These are phyloP conservation scores for Papilio protenor DNA, from an alignment of 2,888 invertebrate genomes.

Conservation along the genomic window DNA sequence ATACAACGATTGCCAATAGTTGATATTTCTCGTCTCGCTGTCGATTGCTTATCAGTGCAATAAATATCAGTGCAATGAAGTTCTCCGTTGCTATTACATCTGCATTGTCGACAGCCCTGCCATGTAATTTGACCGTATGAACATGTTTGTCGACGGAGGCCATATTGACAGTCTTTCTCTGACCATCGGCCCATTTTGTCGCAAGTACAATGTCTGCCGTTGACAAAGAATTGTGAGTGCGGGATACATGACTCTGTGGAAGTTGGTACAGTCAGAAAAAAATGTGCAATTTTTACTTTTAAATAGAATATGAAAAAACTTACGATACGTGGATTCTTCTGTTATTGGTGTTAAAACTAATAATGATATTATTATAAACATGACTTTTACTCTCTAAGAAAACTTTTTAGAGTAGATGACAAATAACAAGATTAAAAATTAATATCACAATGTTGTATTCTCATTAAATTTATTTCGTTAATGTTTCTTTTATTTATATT, in stretches of 20 bases:
- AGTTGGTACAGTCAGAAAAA: slow-evolving; percentile 12
- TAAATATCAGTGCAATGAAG: slow-evolving; percentile 62
- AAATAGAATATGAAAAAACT: slow-evolving; percentile 51
- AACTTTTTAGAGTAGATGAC: not conserved
- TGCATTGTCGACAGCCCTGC: slow-evolving; percentile 72
- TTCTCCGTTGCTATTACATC: slow-evolving; percentile 68
- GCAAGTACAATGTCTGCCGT: slow-evolving; percentile 67
- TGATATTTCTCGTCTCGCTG: slow-evolving; percentile 36
- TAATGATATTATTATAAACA: slow-evolving; percentile 63
- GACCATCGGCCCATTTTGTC: slow-evolving; percentile 64
- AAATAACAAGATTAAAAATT: slow-evolving; percentile 21
- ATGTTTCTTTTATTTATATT: slow-evolving; percentile 9
- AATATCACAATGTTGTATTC: slow-evolving; percentile 19
- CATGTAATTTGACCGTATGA: slow-evolving; percentile 65
- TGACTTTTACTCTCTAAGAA: slow-evolving; percentile 45
- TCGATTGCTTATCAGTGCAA: slow-evolving; percentile 54
- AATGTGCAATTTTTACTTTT: not conserved
- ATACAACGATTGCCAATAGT: slow-evolving; percentile 59
- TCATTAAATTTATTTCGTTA: slow-evolving; percentile 20
- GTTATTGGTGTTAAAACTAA: slow-evolving; percentile 59
- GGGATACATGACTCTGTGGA: slow-evolving; percentile 70
- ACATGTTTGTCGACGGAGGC: slow-evolving; percentile 60
- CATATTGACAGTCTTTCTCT: slow-evolving; percentile 60
- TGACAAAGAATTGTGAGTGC: slow-evolving; percentile 65
- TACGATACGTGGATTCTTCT: slow-evolving; percentile 56